phyloP scores from a whole-genome alignment of 2,888 invertebrate genomes.

The Philopedon plagiatum region DNA sequence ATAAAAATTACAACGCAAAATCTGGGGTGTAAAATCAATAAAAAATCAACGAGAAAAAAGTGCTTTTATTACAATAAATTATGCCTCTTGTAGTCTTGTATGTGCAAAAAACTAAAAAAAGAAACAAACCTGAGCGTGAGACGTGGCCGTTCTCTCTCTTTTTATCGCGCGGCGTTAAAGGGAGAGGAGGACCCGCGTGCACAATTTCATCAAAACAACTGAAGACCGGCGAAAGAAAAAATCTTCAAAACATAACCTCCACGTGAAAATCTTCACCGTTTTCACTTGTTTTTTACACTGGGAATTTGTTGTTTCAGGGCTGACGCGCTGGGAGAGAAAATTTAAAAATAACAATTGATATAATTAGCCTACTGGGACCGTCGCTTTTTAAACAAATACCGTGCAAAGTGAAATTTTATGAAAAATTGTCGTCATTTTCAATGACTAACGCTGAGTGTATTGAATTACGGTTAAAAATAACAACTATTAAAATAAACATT shows the following conservation, averaged over 20 bases:
- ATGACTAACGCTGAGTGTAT: slow-evolving; percentile 25
- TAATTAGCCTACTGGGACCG: slow-evolving; percentile 37
- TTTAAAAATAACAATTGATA: slow-evolving; percentile 47
- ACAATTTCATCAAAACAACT: slow-evolving; percentile 52
- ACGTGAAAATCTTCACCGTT: slow-evolving; percentile 33
- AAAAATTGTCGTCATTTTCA: slow-evolving; percentile 28
- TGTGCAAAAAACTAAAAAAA: slow-evolving; percentile 33
- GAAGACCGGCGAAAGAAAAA: slow-evolving; percentile 54
- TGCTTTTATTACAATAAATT: slow-evolving; percentile 44
- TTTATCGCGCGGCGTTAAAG: slow-evolving; percentile 27
- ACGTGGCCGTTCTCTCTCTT: slow-evolving; percentile 50
- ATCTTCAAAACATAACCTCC: slow-evolving; percentile 61
- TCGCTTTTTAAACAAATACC: slow-evolving; percentile 39
- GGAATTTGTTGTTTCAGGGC: slow-evolving; percentile 30
- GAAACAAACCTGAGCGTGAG: slow-evolving; percentile 38
- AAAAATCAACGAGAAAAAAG: slow-evolving; percentile 36
- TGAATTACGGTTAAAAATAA: slow-evolving; percentile 51
- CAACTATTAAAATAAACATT: slow-evolving; percentile 58
- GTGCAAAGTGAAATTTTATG: slow-evolving; percentile 30
- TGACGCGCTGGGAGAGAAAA: slow-evolving; percentile 38
- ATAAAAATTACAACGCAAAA: slow-evolving; percentile 44
- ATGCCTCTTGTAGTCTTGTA: slow-evolving; percentile 3
- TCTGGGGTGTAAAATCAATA: slow-evolving; percentile 32
- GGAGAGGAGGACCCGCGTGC: slow-evolving; percentile 42
- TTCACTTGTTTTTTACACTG: slow-evolving; percentile 26